Evolutionary conservation across 2,113 vertebrate species (phyloP), one percentile per base, ranked within the genome.

Genomic region (Typhlomys cinereus): DNA sequence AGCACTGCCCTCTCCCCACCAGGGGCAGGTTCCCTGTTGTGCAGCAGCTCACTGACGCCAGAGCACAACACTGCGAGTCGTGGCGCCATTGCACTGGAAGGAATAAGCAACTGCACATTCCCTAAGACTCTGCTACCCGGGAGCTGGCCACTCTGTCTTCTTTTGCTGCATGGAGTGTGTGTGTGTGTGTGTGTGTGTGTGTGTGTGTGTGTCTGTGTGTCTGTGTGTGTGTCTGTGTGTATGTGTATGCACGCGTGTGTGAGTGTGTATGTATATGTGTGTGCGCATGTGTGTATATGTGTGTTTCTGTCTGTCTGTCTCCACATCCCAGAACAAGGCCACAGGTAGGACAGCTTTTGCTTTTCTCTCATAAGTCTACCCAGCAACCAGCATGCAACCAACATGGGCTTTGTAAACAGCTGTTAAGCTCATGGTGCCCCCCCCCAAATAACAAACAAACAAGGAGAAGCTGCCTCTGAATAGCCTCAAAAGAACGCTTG

Each of bases 341-440:
- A 29, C 0, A 82, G 59, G 41, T 31, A n/a, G 59, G 50, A 21
- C 67, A 34, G 54, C n/a, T 83, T 75, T 13, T 86, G 54, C 25
- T 57, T 14, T 62, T 74, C 3, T 57, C 25, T 73, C 27, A 41
- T 10, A 64, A 27, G 62, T 54, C 36, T 20, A 84, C 71, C 23
- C 41, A 88, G 57, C 73, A 83, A 80, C 25, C 4, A 85, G 14
- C 29, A 29, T 57, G 91, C 13, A 66, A 79, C 66, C 11, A 88
- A 79, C 23, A 88, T 66, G 75, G 78, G 61, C 29, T 73, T 95
- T 61, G 79, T 48, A 70, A 76, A 91, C 15, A 66, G 34, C 61
- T 61, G 5, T 21, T 74, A 95, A 80, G 7, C 20, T 84, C 75
- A 79, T 71, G 25, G 64, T 10, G 23, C 23, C 70, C 61, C 76